Base-by-base conservation (phyloP, 2,797 vertebrate genomes). In the Sebastes kiyomatsui region DNA sequence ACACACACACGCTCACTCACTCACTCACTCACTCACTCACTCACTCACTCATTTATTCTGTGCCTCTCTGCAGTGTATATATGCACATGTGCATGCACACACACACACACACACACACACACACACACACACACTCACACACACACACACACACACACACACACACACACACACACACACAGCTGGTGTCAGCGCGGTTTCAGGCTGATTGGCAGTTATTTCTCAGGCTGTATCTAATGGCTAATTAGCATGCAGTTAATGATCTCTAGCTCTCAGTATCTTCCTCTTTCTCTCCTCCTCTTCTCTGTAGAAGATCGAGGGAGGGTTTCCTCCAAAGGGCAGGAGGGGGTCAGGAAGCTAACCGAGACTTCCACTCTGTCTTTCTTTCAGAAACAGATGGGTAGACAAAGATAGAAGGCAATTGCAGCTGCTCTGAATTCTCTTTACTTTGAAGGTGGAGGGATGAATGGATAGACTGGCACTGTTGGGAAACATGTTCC, bases 201-300 rank as follows among this genome's bases (percentile, higher is more conserved):
- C 68, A 56, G 67, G 54, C 76, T 86, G 87, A 92, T 88, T 90
- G 84, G 81, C 87, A 85, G 86, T 76, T 82, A 87, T 89, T 80
- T 90, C 74, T 88, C 83, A 73, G 78, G 18, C 82, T 82, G 86
- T 86, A 84, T 89, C 79, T 90, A 90, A 91, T 90, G 66, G 85
- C 78, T 90, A 89, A 93, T 92, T 89, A 90, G 75, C 81, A 86
- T 87, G 80, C 75, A 72, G 82, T 87, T 88, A 90, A 91, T 89
- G 78, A 90, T 87, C 80, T 83, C 67, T 67, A 66, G 58, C 77
- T 87, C 75, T 68, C 75, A 70, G 59, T 80, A 66, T 73, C 68
- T 75, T 68, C 38, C 65, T 82, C 38, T 52, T 72, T 75, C 49
- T 27, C 68, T 52, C 23, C 16, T 22, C 76, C 61, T 61, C 68